Conservation (phyloP, 1,140 invertebrate genomes). For the Grapholita molesta region DNA sequence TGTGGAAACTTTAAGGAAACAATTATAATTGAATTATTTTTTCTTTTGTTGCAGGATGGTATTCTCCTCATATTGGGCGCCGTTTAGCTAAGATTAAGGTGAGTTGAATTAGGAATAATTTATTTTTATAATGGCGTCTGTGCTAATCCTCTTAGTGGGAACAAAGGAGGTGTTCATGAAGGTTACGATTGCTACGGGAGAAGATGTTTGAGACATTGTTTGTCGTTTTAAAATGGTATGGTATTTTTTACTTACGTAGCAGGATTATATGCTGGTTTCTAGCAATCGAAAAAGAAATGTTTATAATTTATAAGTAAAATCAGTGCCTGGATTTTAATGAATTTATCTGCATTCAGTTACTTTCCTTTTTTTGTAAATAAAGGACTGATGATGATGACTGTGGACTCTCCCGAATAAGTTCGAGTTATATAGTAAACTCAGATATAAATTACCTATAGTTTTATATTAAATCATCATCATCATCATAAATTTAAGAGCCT, state of each 20-base stretch:
- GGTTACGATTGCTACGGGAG: neutral
- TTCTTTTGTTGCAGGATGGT: slow-evolving; percentile 69
- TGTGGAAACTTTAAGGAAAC: slow-evolving; percentile 6
- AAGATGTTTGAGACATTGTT: neutral
- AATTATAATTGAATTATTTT: slow-evolving; percentile 16
- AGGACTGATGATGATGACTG: too few relatives aligned
- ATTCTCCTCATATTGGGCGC: slow-evolving; percentile 68
- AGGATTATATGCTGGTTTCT: too few relatives aligned
- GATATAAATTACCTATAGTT: too few relatives aligned
- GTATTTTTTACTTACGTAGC: neutral
- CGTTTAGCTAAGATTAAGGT: slow-evolving; percentile 66
- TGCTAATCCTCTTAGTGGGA: neutral
- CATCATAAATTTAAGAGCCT: too few relatives aligned
- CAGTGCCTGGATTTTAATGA: too few relatives aligned
- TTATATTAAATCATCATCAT: too few relatives aligned
- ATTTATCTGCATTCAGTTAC: too few relatives aligned
- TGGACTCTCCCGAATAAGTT: too few relatives aligned
- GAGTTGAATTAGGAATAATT: neutral
- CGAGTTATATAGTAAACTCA: too few relatives aligned
- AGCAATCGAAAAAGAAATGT: too few relatives aligned
- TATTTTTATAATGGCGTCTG: slow-evolving; percentile 10
- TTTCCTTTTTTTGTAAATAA: too few relatives aligned
- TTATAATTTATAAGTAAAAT: too few relatives aligned
- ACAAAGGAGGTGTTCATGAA: neutral
- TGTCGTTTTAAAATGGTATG: neutral